Evolutionary conservation across 1,140 invertebrate species (phyloP), one percentile per base, ranked within the genome.

Genomic region (Lysiphlebus fabarum): DNA sequence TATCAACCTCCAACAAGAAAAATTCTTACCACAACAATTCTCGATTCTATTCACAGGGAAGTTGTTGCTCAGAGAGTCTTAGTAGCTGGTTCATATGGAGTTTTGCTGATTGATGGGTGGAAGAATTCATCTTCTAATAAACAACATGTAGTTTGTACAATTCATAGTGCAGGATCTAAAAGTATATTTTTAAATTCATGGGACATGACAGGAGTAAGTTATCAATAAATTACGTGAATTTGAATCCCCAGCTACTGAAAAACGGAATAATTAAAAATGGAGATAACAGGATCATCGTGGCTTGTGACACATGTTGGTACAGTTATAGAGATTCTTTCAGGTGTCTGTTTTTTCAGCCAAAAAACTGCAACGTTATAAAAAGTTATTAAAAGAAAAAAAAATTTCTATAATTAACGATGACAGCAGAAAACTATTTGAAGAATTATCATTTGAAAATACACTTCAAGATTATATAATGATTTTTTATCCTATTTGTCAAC

Each of bases 331-430:
- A 57, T 63, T 37, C 51, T 7, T 60, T 54, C 14, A 6, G 58
- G 14, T 45, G 47, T 40, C 14, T 12, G 36, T 49, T 61, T n/a
- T n/a, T n/a, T n/a, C n/a, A n/a, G n/a, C n/a, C n/a, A 26, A 57
- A 50, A 56, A 64, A 64, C 47, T 37, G 58, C 48, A 3, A 11
- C 33, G 7, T 55, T n/a, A 61, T 64, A 56, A 17, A 51, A 44
- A 47, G 17, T 3, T 17, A 10, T n/a, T 49, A 17, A 9, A 49
- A 7, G 12, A 47, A 33, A 33, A 37, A 51, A 49, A 41, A 34
- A 47, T 40, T 42, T n/a, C 4, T 37, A n/a, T 47, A 45, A 37
- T 50, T 14, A 36, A n/a, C 48, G 12, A 10, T 38, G 5, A 44
- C 34, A 14, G 17, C 14, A 34, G 33, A 51, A 9, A 14, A 17